These are phyloP conservation scores for Spinibarbus caldwelli DNA, from an alignment of 2,797 vertebrate species.

Conservation along the genomic window DNA sequence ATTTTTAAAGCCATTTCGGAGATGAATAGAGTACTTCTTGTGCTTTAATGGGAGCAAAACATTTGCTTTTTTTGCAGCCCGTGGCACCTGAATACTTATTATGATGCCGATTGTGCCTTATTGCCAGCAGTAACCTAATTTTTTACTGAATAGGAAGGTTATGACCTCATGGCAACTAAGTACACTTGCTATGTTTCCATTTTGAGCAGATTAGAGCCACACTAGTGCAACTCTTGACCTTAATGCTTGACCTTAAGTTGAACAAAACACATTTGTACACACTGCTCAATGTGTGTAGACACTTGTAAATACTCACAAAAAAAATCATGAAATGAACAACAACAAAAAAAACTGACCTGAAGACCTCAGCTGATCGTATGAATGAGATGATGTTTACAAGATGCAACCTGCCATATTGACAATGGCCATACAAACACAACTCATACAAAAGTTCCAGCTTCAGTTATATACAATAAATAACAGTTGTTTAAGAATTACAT, in stretches of 20 bases:
- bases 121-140: constrained; percentile 6
- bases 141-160: constrained; percentile 15
- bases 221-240: constrained; percentile 29
- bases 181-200: constrained; percentile 28
- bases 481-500: neutral
- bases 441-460: neutral
- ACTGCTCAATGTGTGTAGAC: neutral
- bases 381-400: constrained; percentile 10
- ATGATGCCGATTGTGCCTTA: neutral
- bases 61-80: constrained; percentile 9
- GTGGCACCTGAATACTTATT: constrained; percentile 22
- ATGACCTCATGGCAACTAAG: constrained; percentile 22
- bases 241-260: constrained; percentile 32
- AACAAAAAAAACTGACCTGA: neutral
- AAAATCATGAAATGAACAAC: neutral
- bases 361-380: neutral
- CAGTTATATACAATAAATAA: neutral
- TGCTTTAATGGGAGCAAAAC: constrained; percentile 21
- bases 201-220: constrained; percentile 7
- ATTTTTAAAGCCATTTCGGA: neutral
- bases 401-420: neutral
- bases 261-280: constrained; percentile 34
- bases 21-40: constrained; percentile 22
- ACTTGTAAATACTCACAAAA: constrained; percentile 6
- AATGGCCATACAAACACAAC: too few relatives aligned